These are phyloP conservation scores for Erpobdella octoculata DNA, from an alignment of 2,888 invertebrate genomes.

Conservation along the genomic window DNA sequence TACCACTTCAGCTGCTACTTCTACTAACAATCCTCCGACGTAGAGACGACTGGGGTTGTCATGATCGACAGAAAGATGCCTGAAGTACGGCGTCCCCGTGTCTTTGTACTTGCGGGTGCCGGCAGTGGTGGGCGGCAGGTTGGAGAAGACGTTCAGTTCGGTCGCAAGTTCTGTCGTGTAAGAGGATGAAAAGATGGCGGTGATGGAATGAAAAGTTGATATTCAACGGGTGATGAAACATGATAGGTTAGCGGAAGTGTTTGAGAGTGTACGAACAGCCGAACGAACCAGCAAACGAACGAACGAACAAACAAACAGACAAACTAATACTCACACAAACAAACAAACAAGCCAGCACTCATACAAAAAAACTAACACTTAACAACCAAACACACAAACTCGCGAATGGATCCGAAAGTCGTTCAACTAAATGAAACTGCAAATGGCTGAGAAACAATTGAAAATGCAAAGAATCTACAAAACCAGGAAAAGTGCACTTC, in stretches of 20 bases:
- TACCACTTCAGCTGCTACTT: neutral
- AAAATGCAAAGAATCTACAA: no score
- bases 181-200: neutral
- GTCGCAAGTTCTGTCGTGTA: neutral
- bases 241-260: neutral
- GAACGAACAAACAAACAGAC: neutral
- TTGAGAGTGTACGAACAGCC: neutral
- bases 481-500: no score
- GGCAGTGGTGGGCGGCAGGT: neutral
- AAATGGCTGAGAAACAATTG: no score
- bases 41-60: conserved; percentile 1
- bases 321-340: no score
- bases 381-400: no score
- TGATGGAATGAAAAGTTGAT: neutral
- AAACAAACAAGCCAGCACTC: no score
- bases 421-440: no score
- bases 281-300: neutral
- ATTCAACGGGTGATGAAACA: neutral
- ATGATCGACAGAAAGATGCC: conserved; percentile 18
- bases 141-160: conserved; percentile 5
- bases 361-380: no score
- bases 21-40: conserved; percentile 18
- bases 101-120: neutral
- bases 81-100: conserved; percentile 5
- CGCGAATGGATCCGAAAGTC: no score